Conservation (phyloP, 2,797 vertebrate genomes). For the Manis javanica region DNA sequence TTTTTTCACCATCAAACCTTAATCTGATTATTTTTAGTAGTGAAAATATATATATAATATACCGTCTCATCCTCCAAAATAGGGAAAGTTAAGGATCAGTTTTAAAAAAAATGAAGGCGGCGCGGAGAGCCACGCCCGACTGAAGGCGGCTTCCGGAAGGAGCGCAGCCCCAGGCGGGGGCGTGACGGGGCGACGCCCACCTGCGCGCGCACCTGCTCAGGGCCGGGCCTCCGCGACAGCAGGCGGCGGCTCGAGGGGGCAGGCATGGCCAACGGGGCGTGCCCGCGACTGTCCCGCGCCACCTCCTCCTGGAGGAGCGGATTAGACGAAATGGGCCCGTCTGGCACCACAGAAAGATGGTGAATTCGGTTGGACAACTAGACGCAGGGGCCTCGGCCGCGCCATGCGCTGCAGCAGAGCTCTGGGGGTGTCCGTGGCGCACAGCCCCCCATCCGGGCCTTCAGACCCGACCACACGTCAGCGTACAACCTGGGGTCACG, state of each 20-base stretch:
- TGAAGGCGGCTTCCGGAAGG: background rate
- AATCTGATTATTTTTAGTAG: background rate
- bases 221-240: background rate
- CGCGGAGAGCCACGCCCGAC: background rate
- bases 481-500: conserved; percentile 3
- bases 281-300: background rate
- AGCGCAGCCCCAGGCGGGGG: conserved; percentile 11
- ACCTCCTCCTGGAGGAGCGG: background rate
- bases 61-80: background rate
- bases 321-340: background rate
- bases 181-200: background rate
- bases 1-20: background rate
- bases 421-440: background rate
- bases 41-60: background rate
- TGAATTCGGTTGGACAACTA: background rate
- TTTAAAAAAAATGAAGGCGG: conserved; percentile 23
- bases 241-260: background rate
- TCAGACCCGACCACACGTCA: background rate
- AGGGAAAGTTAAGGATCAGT: background rate
- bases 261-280: background rate
- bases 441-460: background rate
- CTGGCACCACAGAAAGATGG: background rate
- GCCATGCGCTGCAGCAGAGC: background rate
- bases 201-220: background rate
- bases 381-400: background rate